Conservation (phyloP, 2,888 invertebrate species). For the Cataglyphis altisquamis region DNA sequence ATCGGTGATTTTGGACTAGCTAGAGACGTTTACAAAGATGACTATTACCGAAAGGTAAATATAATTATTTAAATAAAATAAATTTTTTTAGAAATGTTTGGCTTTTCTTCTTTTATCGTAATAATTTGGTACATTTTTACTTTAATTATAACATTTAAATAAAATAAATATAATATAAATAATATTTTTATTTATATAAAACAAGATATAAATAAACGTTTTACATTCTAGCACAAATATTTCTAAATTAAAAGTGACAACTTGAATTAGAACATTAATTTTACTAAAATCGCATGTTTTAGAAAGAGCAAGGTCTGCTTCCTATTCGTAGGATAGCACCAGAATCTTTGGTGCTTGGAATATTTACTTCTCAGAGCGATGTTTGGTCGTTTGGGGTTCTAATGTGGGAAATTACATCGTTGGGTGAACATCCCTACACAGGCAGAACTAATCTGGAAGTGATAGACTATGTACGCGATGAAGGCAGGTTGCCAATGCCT, state of each 20-base stretch:
- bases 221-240: too few species aligned
- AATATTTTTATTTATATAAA: not conserved
- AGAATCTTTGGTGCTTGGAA: slow-evolving; percentile 97
- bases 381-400: slow-evolving; percentile 98
- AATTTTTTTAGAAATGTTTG: not conserved
- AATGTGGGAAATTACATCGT: slow-evolving; percentile 98
- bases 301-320: slow-evolving; percentile 89
- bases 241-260: too few species aligned
- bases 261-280: too few species aligned
- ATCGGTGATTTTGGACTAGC: too few species aligned
- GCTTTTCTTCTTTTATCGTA: not conserved
- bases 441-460: slow-evolving; percentile 97
- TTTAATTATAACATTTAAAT: too few species aligned
- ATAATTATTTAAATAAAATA: slow-evolving; percentile 84
- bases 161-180: not conserved
- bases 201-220: too few species aligned
- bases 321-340: slow-evolving; percentile 88
- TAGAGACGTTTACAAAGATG: too few species aligned
- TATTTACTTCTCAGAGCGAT: slow-evolving; percentile 97
- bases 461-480: slow-evolving; percentile 94
- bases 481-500: slow-evolving; percentile 94
- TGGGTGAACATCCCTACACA: slow-evolving; percentile 99
- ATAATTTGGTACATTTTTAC: not conserved
- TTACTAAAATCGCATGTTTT: not conserved
- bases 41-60: slow-evolving; percentile 88